Base-by-base conservation (phyloP, 2,888 invertebrate species). In the Mesorhabditis belari region DNA sequence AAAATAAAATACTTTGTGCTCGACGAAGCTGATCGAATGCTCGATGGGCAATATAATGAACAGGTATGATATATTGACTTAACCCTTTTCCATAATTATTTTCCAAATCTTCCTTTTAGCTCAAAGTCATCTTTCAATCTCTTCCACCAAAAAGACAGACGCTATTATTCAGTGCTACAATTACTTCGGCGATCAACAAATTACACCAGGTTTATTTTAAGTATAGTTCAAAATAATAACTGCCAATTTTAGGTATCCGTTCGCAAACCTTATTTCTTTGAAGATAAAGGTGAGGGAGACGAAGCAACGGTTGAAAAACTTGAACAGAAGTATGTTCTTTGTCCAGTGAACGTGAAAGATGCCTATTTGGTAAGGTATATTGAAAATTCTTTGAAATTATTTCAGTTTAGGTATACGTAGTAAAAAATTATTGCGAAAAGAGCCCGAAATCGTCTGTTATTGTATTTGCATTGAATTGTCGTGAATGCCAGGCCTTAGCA, bases 1-100 rank as follows among this genome's bases (percentile, higher is more conserved):
- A 88, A 87, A 75, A 86, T 92, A 0, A 88, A 89, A 77, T 91
- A 88, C 84, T 83, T 96, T 73, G 93, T 98, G 0, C 82, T 98
- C 58, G 98, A 99, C 84, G 98, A 99, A 85, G 98, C 96, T 29
- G 98, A 99, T 81, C 87, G 91, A 83, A 85, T 89, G 69, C 82
- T 88, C 35, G 85, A 85, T 72, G 84, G 84, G 64, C 83, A 84
- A 62, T 78, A 77, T 57, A 75, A 75, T 28, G 61, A 66, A 17
- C 71, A 72, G 56, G 73, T 71, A 24, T 23, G 44, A 29, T 3
- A 27, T 84, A 83, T 19, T n/a, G 57, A 57, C 4, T 12, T 21
- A 4, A 9, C 23, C 19, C 3, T 26, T 9, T 49, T 54, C 4
- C 9, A 3, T 28, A 24, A 29, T 3, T 19, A 5, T 2, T 4